phyloP scores from a whole-genome alignment of 1,140 invertebrate genomes.

The Macrocentrus cingulum region DNA sequence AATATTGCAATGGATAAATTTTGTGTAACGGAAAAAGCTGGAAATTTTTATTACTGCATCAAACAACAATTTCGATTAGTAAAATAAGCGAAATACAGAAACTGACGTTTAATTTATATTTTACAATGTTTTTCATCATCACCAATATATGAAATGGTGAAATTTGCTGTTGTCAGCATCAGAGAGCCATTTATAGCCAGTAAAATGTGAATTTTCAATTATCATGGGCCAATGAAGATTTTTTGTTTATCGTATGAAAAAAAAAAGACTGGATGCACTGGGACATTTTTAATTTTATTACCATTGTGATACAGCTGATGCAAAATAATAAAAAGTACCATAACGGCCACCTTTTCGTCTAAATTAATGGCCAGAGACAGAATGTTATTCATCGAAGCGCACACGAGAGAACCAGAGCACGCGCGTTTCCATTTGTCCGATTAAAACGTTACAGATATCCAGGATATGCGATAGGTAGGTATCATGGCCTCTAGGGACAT shows the following conservation, averaged over 20 bases:
- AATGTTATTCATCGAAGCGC: conserved; percentile 19
- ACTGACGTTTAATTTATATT: background rate
- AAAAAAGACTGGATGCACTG: background rate
- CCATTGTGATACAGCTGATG: conserved; percentile 3
- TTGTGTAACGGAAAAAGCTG: background rate
- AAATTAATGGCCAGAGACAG: conserved; percentile 20
- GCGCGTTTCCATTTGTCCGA: conserved; percentile 17
- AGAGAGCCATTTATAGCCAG: too few species aligned
- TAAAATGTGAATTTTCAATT: too few species aligned
- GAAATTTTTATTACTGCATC: background rate
- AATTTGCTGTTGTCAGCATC: too few species aligned
- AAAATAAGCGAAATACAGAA: conserved; percentile 8
- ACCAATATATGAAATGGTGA: too few species aligned
- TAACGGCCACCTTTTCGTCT: conserved; percentile 16
- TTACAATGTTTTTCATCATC: too few species aligned
- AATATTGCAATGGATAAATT: background rate
- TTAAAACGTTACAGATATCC: conserved; percentile 19
- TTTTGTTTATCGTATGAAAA: conserved; percentile 10
- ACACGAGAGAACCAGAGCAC: background rate
- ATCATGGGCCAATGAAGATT: background rate
- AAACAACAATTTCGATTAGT: conserved; percentile 5
- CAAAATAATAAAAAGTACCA: conserved; percentile 8
- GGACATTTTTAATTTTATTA: conserved; percentile 21
- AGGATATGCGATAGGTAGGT: conserved; percentile 11
- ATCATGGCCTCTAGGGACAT: conserved; percentile 15